Evolutionary conservation across 2,797 vertebrate species (phyloP).

Genomic region (Sebastes wilsoni): DNA sequence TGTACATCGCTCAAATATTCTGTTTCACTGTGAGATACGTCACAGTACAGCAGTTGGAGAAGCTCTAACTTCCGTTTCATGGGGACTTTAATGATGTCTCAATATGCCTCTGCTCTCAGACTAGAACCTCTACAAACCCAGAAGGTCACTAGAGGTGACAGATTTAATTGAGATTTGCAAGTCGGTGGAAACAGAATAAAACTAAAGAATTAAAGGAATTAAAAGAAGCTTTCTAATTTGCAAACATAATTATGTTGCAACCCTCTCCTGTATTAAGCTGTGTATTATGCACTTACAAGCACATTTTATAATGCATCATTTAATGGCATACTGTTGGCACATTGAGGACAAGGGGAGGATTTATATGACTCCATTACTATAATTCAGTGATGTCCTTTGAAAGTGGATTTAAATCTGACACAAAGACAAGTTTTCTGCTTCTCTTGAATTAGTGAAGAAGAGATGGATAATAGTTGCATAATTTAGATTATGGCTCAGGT

Average conservation of each 20-base stretch:
- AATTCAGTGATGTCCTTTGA: neutral
- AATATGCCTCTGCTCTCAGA: neutral
- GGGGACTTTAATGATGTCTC: neutral
- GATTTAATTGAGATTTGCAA: neutral
- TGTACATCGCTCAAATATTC: too few species aligned
- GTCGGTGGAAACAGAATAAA: neutral
- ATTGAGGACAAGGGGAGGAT: neutral
- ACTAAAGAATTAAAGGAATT: neutral
- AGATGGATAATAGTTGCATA: neutral
- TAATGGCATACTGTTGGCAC: neutral
- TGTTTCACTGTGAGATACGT: too few species aligned
- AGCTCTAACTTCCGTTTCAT: too few species aligned
- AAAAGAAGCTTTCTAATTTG: conserved; percentile 2
- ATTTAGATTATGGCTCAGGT: neutral
- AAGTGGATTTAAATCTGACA: conserved; percentile 5
- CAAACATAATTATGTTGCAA: neutral
- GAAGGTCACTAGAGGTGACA: neutral
- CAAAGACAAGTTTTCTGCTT: neutral
- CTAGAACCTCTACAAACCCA: neutral
- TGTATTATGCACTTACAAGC: neutral
- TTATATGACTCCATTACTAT: neutral
- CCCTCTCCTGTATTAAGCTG: neutral
- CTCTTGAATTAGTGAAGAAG: neutral
- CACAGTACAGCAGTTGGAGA: too few species aligned
- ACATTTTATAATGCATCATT: conserved; percentile 9